Percentiles rank a stretch among this genome's conserved stretches.
Conservation (phyloP, 2,797 vertebrate species). For the Acipenser ruthenus region DNA sequence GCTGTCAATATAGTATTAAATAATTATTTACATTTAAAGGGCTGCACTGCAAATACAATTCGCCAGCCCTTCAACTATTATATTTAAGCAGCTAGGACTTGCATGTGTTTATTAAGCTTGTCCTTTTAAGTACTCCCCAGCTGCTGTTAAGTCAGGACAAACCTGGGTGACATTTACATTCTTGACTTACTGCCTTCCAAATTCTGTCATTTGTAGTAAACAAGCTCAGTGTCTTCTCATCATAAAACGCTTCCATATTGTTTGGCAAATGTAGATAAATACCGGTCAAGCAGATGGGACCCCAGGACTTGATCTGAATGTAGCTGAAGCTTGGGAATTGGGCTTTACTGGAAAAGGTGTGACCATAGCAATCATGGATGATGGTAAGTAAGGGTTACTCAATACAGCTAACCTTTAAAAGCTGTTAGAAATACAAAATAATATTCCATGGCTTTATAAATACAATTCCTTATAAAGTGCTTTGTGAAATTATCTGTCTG, state of each 20-base stretch:
- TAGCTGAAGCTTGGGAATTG: conserved; percentile 95
- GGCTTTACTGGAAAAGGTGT: conserved; percentile 95
- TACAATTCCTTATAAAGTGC: too few species aligned
- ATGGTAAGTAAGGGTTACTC: conserved; percentile 65
- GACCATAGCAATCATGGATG: conserved; percentile 98
- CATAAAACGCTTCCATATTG: conserved; percentile 44
- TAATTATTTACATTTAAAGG: too few species aligned
- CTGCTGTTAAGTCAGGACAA: conserved; percentile 17
- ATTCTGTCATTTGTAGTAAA: conserved; percentile 31
- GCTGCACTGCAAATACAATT: too few species aligned
- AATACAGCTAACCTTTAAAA: too few species aligned
- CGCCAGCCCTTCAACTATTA: neutral
- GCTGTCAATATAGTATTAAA: too few species aligned
- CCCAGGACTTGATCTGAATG: conserved; percentile 93
- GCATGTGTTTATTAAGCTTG: conserved; percentile 34
- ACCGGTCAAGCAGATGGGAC: conserved; percentile 97
- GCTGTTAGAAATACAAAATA: too few species aligned
- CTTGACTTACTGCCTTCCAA: conserved; percentile 6
- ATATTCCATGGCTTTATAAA: too few species aligned
- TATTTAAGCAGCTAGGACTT: conserved; percentile 32
- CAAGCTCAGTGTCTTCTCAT: conserved; percentile 38
- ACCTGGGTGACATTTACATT: conserved; percentile 52
- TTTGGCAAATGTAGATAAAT: conserved; percentile 76
- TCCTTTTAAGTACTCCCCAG: conserved; percentile 31
- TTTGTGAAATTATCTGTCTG: too few species aligned